Percentiles rank a stretch among this genome's conserved stretches.
Evolutionary conservation across 2,888 invertebrate species (phyloP).

Genomic region (Cosmorhoe ocellata): DNA sequence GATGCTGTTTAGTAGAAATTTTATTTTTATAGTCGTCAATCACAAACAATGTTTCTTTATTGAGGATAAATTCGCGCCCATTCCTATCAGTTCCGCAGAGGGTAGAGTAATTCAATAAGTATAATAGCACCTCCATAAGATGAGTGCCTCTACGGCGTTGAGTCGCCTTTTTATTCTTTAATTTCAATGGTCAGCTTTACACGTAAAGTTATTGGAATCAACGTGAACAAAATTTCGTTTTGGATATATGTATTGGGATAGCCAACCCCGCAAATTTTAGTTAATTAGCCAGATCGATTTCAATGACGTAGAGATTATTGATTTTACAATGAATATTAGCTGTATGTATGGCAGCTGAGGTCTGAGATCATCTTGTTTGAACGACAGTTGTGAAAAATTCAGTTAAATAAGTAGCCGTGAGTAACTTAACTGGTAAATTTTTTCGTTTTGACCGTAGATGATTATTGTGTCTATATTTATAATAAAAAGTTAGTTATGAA

Average conservation of each 20-base stretch:
- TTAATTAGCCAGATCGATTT: slow-evolving; percentile 66
- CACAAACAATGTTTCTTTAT: slow-evolving; percentile 39
- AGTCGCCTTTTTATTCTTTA: slow-evolving; percentile 34
- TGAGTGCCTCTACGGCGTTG: slow-evolving; percentile 28
- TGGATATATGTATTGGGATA: not conserved
- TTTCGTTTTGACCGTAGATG: too few species aligned
- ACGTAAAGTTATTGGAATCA: slow-evolving; percentile 4
- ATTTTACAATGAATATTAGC: slow-evolving; percentile 13
- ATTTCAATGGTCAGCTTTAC: slow-evolving; percentile 12
- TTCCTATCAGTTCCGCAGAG: slow-evolving; percentile 35
- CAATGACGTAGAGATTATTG: slow-evolving; percentile 21
- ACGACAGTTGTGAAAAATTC: too few species aligned
- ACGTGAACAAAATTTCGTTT: slow-evolving; percentile 2
- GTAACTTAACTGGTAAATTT: too few species aligned
- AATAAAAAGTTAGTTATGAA: too few species aligned
- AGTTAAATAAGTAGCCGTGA: too few species aligned
- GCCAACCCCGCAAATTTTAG: slow-evolving; percentile 31
- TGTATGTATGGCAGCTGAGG: not conserved
- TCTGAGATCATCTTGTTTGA: too few species aligned
- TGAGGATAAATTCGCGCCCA: slow-evolving; percentile 36
- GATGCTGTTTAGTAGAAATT: not conserved
- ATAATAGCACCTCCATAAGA: slow-evolving; percentile 37
- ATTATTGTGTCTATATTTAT: too few species aligned
- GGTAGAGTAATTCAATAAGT: slow-evolving; percentile 45
- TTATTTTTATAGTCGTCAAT: slow-evolving; percentile 11